Evolutionary conservation across 2,797 vertebrate species (phyloP), one percentile per base, ranked within the genome.

Genomic region (Ctenochaetus hawaiiensis): DNA sequence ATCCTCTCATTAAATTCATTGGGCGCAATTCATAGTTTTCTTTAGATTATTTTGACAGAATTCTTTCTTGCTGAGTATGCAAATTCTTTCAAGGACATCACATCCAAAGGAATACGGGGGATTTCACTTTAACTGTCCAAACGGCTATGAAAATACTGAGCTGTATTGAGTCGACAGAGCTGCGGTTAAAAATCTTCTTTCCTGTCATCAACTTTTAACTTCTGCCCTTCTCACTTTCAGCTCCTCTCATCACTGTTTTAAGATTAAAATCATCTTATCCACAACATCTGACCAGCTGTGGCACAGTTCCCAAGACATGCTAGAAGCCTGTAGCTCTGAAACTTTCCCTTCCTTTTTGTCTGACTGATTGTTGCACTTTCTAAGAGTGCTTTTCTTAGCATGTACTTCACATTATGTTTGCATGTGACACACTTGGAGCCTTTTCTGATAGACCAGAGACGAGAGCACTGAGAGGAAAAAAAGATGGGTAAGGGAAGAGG

Each of bases 71-170:
- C 8, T 53, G 45, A 66, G 13, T 48, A 74, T 57, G 47, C 62
- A 77, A 51, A 34, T 80, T 82, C 41, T 70, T 76, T 71, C 68
- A 70, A 63, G 59, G 51, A 72, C 47, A 5, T 65, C 41, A 26
- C 23, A 72, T 44, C 48, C 5, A 3, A 37, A 72, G 3, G 34
- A 54, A 71, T 61, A 67, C 14, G 14, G 8, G 11, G 34, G 22
- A 61, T 72, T 66, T 67, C 16, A 8, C 8, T n/a, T 26, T 0
- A 64, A 22, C 11, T 18, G 6, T 54, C 17, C 1, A 17, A 49
- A 67, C 0, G 1, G 10, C 30, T 37, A 8, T 56, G 13, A 74
- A 48, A 8, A 63, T 30, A 58, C 23, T 65, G 13, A 47, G 20
- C n/a, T 64, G 53, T 20, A 17, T 5, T 56, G 30, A 68, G 11